A percentile compares a stretch with the other conserved stretches of the same genome.
These are phyloP conservation scores for Bucorvus abyssinicus DNA, from an alignment of 2,797 vertebrate species.

Conservation along the genomic window DNA sequence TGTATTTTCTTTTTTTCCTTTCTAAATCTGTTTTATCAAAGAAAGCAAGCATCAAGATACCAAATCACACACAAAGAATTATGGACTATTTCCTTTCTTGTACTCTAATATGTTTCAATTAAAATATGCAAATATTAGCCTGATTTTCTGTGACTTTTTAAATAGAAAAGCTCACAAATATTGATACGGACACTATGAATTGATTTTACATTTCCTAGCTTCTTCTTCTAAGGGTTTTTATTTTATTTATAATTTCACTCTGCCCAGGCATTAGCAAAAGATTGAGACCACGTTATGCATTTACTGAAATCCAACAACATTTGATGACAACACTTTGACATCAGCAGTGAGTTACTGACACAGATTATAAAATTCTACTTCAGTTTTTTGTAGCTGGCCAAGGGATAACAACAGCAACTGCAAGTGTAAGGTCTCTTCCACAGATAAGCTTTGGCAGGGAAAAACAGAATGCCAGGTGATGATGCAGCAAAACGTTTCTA, in stretches of 20 bases:
- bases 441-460: background rate
- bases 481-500: background rate
- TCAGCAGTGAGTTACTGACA: background rate
- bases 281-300: background rate
- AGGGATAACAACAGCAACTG: background rate
- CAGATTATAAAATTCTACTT: background rate
- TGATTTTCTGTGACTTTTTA: background rate
- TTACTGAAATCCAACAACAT: background rate
- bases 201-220: background rate
- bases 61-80: background rate
- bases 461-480: background rate
- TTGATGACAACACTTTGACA: background rate
- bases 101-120: conserved; percentile 2
- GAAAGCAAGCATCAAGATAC: background rate
- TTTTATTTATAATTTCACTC: background rate
- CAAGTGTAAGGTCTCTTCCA: background rate
- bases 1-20: background rate
- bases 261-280: background rate
- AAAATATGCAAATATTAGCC: conserved; percentile 15
- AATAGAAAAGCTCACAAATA: background rate
- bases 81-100: background rate
- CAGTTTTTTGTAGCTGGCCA: background rate
- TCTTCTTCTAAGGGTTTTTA: background rate
- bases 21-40: conserved; percentile 2
- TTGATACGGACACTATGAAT: background rate